Percentiles rank a stretch among this genome's conserved stretches.
phyloP scores from a whole-genome alignment of 2,797 vertebrate genomes.

The Vireo griseus region DNA sequence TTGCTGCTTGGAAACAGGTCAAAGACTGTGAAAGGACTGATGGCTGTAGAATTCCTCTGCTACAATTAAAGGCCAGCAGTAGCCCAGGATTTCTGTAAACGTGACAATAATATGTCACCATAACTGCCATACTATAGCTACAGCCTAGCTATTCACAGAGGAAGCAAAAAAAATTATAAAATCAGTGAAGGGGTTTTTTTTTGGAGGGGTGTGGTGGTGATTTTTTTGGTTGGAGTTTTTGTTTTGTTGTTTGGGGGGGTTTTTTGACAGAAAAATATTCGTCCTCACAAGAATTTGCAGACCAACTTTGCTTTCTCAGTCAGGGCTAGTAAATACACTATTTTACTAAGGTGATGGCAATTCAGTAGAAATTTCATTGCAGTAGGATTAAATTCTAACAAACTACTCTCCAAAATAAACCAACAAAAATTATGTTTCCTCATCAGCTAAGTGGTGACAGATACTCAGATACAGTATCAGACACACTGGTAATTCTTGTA shows the following conservation, averaged over 20 bases:
- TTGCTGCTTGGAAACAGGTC: neutral
- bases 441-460: neutral
- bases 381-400: neutral
- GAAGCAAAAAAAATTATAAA: neutral
- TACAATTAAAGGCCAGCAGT: neutral
- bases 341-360: neutral
- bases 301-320: neutral
- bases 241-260: neutral
- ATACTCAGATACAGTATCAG: neutral
- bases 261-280: neutral
- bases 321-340: neutral
- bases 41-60: neutral
- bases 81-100: neutral
- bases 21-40: neutral
- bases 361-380: neutral
- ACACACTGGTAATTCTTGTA: neutral
- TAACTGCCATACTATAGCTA: neutral
- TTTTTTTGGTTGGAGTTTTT: neutral
- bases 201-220: fast-evolving
- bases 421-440: neutral
- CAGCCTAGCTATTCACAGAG: neutral
- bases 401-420: neutral
- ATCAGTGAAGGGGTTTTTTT: neutral
- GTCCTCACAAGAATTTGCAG: neutral
- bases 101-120: neutral